Evolutionary conservation across 1,140 invertebrate genomes (phyloP).

Genomic region (Bombus superbus): DNA sequence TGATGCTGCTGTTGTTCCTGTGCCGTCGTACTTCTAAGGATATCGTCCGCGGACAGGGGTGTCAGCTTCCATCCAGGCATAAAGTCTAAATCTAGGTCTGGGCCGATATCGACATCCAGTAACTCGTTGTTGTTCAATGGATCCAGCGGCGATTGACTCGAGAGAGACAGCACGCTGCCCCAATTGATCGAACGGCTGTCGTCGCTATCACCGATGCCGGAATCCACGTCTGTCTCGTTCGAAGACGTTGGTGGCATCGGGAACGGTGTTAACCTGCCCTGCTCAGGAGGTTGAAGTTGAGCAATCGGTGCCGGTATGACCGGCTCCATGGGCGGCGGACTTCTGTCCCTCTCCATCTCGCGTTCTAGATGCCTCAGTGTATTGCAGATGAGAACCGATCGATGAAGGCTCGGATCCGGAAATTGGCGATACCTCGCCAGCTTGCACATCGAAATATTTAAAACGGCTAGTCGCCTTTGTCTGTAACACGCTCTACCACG

Average conservation of each 20-base stretch:
- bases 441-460: constrained; percentile 97
- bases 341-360: constrained; percentile 92
- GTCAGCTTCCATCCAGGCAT: constrained; percentile 87
- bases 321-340: constrained; percentile 80
- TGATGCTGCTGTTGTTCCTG: constrained; percentile 69
- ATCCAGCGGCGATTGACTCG: constrained; percentile 92
- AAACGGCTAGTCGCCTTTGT: constrained; percentile 92
- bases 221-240: constrained; percentile 87
- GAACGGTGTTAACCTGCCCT: constrained; percentile 86
- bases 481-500: constrained; percentile 90
- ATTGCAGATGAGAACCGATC: constrained; percentile 97
- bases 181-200: constrained; percentile 91
- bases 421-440: constrained; percentile 93
- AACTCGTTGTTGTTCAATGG: constrained; percentile 91
- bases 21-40: constrained; percentile 83
- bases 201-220: constrained; percentile 91
- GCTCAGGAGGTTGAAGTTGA: constrained; percentile 81
- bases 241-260: constrained; percentile 82
- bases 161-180: constrained; percentile 94
- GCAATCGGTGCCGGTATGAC: constrained; percentile 78
- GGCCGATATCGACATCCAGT: constrained; percentile 84
- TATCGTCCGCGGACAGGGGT: constrained; percentile 87
- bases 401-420: constrained; percentile 93
- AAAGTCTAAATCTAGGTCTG: constrained; percentile 84
- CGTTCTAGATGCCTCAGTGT: constrained; percentile 94